Conservation (phyloP, 2,113 vertebrate species). For the Pungitius pungitius region DNA sequence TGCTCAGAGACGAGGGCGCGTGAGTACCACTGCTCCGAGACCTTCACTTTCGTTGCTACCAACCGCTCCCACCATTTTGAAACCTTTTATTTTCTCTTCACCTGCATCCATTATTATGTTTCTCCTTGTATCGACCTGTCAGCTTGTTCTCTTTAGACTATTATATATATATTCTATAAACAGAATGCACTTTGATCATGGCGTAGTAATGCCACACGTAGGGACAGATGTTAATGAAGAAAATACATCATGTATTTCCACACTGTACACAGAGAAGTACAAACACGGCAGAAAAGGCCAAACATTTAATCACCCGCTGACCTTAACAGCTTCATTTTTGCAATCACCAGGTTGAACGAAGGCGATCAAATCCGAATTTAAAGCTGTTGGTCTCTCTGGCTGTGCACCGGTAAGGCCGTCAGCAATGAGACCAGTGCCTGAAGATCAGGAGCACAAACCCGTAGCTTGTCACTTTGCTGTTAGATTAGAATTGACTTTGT, state of each 20-base stretch:
- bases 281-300: neutral
- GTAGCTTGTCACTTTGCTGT: neutral
- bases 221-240: neutral
- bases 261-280: neutral
- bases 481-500: conserved; percentile 8
- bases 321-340: conserved; percentile 52
- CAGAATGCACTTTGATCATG: neutral
- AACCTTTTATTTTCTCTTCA: conserved; percentile 8
- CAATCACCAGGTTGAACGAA: conserved; percentile 78
- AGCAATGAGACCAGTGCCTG: conserved; percentile 6
- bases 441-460: neutral
- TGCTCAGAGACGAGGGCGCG: conserved; percentile 93
- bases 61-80: neutral
- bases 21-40: conserved; percentile 81
- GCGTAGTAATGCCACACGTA: neutral
- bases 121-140: neutral
- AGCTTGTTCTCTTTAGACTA: neutral
- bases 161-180: neutral
- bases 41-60: neutral
- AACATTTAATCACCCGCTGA: conserved; percentile 12
- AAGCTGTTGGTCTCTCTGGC: conserved; percentile 22
- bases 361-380: conserved; percentile 81
- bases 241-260: neutral
- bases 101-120: neutral
- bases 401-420: conserved; percentile 65